These are phyloP conservation scores for Nannoperca australis DNA, from an alignment of 2,797 vertebrate genomes.

Conservation along the genomic window DNA sequence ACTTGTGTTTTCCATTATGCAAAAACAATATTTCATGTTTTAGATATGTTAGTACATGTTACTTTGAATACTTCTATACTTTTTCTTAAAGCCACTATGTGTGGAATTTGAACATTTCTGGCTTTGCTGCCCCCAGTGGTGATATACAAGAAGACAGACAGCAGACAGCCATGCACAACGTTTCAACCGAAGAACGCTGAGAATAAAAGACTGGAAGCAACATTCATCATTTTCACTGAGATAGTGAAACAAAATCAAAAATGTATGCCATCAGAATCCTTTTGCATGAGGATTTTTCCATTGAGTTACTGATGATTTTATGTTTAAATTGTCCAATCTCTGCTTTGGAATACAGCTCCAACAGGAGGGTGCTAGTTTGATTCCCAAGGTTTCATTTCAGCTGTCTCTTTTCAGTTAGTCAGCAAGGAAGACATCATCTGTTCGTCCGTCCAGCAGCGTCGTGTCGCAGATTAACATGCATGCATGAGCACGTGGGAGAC, in stretches of 20 bases:
- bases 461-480: constrained; percentile 40
- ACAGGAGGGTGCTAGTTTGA: background rate
- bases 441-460: constrained; percentile 11
- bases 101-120: background rate
- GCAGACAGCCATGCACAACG: background rate
- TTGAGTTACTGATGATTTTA: background rate
- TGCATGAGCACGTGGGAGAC: constrained; percentile 27
- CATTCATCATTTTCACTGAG: background rate
- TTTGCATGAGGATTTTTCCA: background rate
- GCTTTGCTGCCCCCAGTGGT: background rate
- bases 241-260: background rate
- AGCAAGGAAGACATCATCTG: constrained; percentile 38
- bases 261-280: background rate
- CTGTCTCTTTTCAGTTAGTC: constrained; percentile 7
- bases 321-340: background rate
- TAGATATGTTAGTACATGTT: background rate
- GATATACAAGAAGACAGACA: background rate
- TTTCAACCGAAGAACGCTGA: background rate
- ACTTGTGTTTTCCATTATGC: background rate
- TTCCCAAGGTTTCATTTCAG: background rate
- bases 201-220: background rate
- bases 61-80: background rate
- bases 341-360: background rate
- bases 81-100: background rate
- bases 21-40: background rate